Evolutionary conservation across 1,140 invertebrate genomes (phyloP), one percentile per base, ranked within the genome.

Genomic region (Gonioctena quinquepunctata): DNA sequence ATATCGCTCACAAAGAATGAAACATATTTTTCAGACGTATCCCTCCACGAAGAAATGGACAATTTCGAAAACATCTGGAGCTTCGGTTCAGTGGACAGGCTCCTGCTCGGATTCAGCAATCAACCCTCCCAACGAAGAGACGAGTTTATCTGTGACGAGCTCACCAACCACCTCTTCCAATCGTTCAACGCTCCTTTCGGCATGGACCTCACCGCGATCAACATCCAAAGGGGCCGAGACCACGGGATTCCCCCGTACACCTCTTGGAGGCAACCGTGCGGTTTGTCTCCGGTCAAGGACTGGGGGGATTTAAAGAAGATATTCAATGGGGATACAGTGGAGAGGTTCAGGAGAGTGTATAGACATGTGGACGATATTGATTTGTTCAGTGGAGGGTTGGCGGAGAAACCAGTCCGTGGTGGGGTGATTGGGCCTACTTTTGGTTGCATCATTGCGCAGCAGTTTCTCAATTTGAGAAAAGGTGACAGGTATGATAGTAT

Each of bases 351-450:
- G 69, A 81, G 83, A 54, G 82, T 93, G 4, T 94, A 94, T 79
- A 84, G 89, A 52, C 86, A 89, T 56, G 88, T 96, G 1, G 90
- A 95, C 54, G 94, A 97, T 76, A 90, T 98, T 66, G 96, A 98
- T 79, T 86, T 97, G n/a, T 97, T 95, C 80, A 90, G 94, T 0
- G 96, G 92, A 18, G 95, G 94, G 1, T 87, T 97, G 66, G 88
- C 94, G 0, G 96, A 98, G 79, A 88, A 89, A 11, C 90, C 91
- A 0, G 89, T 96, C 0, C 83, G 87, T 1, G 94, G 94, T 8
- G 96, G 93, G 2, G 79, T 98, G 0, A 93, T 98, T 0, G 97
- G 97, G 0, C 96, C 97, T 0, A 98, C 96, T 0, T 96, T 99
- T 79, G 95, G 95, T 54, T 99, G 97, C 79, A 95, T 99, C 66